phyloP scores from a whole-genome alignment of 2,888 invertebrate species.

The Protodeltote pygarga region DNA sequence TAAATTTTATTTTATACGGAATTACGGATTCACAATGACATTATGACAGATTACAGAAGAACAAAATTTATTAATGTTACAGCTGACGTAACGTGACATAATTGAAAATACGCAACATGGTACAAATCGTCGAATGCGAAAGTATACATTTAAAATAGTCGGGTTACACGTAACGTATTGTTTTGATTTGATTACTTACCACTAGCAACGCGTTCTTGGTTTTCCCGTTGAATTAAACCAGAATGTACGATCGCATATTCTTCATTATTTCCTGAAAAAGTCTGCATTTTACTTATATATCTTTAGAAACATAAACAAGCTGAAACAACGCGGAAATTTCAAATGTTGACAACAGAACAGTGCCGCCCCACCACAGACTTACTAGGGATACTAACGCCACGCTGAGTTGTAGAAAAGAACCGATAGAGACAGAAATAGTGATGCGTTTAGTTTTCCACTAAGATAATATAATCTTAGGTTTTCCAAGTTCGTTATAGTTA shows the following conservation, averaged over 20 bases:
- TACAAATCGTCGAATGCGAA: conserved; percentile 19
- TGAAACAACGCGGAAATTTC: not conserved
- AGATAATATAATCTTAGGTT: no score
- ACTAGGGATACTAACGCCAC: no score
- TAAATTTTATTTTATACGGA: not conserved
- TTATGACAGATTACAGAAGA: conserved; percentile 63
- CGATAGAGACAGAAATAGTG: no score
- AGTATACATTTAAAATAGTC: conserved; percentile 31
- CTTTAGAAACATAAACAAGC: not conserved
- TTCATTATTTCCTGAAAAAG: conserved; percentile 30
- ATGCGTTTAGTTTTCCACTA: no score
- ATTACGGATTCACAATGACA: conserved; percentile 5
- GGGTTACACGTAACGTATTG: conserved; percentile 51
- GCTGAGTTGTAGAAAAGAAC: no score
- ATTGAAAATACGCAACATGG: conserved; percentile 21
- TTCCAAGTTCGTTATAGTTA: no score
- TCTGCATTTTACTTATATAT: conserved; percentile 46
- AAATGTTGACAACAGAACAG: conserved; percentile 8
- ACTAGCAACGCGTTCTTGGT: conserved; percentile 60
- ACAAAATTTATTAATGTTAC: conserved; percentile 44
- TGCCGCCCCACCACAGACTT: not conserved
- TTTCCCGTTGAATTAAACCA: conserved; percentile 55
- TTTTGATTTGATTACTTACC: conserved; percentile 57
- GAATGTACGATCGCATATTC: conserved; percentile 43
- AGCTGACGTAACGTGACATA: conserved; percentile 53